A percentile compares a stretch with the other conserved stretches of the same genome.
Conservation (phyloP, 2,113 vertebrate genomes). For the Caloenas nicobarica region DNA sequence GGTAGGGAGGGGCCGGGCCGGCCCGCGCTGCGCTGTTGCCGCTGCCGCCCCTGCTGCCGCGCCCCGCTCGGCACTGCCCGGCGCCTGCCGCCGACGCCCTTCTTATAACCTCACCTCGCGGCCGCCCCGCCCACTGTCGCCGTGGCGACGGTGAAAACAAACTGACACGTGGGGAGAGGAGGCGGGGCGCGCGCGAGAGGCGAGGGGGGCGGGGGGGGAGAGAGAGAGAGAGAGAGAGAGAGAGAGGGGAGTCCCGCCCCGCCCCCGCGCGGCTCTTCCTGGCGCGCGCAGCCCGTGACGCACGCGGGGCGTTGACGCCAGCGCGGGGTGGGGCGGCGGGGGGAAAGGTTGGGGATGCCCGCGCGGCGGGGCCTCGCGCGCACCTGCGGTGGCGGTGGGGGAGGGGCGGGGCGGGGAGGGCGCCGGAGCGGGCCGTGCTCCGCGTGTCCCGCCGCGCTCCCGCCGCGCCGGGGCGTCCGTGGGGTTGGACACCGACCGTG, state of each 20-base stretch:
- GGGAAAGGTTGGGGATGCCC: too few species aligned
- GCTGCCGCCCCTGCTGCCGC: background rate
- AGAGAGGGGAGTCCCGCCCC: too few species aligned
- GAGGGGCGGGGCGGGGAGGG: too few species aligned
- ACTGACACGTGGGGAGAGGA: constrained; percentile 38
- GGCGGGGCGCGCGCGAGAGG: background rate
- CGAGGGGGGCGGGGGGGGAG: background rate
- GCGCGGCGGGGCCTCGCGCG: too few species aligned
- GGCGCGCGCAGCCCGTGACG: background rate
- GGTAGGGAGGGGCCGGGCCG: background rate
- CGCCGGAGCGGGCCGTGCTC: too few species aligned
- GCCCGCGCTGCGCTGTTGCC: background rate
- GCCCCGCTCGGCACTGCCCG: constrained; percentile 53
- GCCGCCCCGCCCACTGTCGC: constrained; percentile 50
- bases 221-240: too few species aligned
- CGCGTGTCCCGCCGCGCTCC: too few species aligned
- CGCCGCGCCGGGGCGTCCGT: too few species aligned
- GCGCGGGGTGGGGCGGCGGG: too few species aligned
- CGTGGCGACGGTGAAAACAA: constrained; percentile 71
- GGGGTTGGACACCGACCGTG: too few species aligned
- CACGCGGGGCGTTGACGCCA: background rate
- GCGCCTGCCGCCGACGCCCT: constrained; percentile 54
- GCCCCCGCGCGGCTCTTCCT: too few species aligned
- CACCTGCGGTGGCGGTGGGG: too few species aligned
- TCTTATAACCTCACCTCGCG: constrained; percentile 77